These are phyloP conservation scores for Bungarus multicinctus DNA, from an alignment of 2,113 vertebrate species.

Conservation along the genomic window DNA sequence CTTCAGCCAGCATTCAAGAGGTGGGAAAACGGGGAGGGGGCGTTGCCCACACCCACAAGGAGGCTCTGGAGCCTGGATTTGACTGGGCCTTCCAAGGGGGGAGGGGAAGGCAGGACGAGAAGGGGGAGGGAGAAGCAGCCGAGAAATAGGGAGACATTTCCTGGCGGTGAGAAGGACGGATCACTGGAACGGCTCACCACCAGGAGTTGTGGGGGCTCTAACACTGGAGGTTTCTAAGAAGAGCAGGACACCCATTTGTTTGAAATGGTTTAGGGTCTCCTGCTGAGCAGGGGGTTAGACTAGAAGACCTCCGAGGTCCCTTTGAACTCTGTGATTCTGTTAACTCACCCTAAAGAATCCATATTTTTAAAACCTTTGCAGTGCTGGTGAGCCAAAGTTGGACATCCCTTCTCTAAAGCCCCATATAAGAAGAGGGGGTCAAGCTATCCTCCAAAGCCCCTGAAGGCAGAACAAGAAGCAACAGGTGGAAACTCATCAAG, in stretches of 20 bases:
- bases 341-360: no score
- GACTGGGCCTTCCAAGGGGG: neutral
- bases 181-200: neutral
- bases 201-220: neutral
- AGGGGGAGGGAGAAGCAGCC: no score
- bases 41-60: neutral
- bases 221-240: neutral
- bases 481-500: no score
- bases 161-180: no score
- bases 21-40: fast-evolving
- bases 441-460: no score
- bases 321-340: neutral
- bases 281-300: neutral
- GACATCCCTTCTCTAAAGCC: no score
- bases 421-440: no score
- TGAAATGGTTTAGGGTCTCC: neutral
- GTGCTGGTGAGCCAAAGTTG: no score
- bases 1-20: neutral
- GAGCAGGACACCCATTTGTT: neutral
- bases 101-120: no score
- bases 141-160: no score
- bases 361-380: no score
- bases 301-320: neutral
- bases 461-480: no score
- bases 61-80: fast-evolving